Conservation (phyloP, 2,113 vertebrate genomes). For the Antechinus stuartii region DNA sequence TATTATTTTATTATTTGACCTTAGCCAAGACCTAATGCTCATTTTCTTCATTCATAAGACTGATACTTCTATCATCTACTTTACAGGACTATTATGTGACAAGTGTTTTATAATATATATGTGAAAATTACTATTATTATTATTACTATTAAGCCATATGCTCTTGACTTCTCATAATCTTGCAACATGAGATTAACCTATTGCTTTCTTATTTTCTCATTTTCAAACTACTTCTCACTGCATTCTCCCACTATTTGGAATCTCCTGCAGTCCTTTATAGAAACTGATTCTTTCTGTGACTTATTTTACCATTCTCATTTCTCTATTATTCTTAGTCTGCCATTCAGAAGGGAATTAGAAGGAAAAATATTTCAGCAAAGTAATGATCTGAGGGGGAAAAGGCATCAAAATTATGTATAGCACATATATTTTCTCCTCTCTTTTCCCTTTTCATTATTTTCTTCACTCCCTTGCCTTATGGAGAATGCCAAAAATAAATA, state of each 20-base stretch:
- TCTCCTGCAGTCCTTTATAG: not conserved
- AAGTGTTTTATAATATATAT: not conserved
- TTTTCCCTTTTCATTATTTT: not conserved
- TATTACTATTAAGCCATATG: not conserved
- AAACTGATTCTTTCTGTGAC: not conserved
- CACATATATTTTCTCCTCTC: not conserved
- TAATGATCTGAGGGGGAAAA: not conserved
- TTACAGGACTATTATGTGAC: not conserved
- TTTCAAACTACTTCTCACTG: not conserved
- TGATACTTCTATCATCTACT: not conserved
- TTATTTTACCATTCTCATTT: constrained; percentile 44
- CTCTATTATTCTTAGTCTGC: constrained; percentile 7
- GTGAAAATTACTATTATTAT: not conserved
- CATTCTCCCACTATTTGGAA: not conserved
- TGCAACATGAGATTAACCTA: not conserved
- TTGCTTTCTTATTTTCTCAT: not conserved
- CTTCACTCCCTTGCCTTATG: not conserved
- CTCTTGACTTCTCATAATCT: not conserved
- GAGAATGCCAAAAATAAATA: not conserved
- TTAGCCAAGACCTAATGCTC: not conserved
- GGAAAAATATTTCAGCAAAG: constrained; percentile 15
- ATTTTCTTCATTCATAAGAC: not conserved
- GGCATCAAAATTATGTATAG: not conserved
- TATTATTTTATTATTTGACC: not conserved
- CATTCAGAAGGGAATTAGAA: constrained; percentile 12